Evolutionary conservation across 2,113 vertebrate genomes (phyloP).

Genomic region (Podarcis muralis): DNA sequence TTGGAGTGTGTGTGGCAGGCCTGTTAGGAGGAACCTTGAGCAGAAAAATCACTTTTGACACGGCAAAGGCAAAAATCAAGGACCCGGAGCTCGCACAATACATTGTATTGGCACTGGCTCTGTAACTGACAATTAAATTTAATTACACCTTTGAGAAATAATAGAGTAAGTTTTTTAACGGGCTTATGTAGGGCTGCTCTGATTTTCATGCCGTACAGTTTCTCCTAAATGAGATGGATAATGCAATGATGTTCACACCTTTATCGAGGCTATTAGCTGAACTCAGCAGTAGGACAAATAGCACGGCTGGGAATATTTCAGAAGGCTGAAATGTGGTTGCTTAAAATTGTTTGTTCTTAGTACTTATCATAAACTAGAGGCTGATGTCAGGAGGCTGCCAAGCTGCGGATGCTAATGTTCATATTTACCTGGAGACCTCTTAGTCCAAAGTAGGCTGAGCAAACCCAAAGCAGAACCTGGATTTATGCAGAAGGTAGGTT

Average conservation of each 20-base stretch:
- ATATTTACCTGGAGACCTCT: neutral
- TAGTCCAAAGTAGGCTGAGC: neutral
- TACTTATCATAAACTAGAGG: slow-evolving; percentile 12
- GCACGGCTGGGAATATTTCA: slow-evolving; percentile 33
- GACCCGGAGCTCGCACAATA: neutral
- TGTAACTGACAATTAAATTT: slow-evolving; percentile 63
- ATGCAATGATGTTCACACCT: neutral
- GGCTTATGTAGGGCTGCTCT: slow-evolving; percentile 29
- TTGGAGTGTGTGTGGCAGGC: rapidly evolving
- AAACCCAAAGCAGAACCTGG: neutral
- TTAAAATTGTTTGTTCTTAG: slow-evolving; percentile 20
- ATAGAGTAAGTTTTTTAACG: slow-evolving; percentile 15
- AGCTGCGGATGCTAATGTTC: neutral
- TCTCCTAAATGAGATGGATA: neutral
- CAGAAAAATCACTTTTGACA: neutral
- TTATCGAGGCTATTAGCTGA: slow-evolving; percentile 31
- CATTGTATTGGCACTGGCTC: neutral
- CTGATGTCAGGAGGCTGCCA: slow-evolving; percentile 1
- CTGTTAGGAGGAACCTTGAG: neutral
- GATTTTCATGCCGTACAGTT: slow-evolving; percentile 8
- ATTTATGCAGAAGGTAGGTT: neutral
- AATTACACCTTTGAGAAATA: slow-evolving; percentile 64
- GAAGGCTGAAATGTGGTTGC: neutral
- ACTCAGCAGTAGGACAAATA: slow-evolving; percentile 25
- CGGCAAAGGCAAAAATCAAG: neutral